Conservation (phyloP, 2,113 vertebrate genomes). For the Acanthochromis polyacanthus region DNA sequence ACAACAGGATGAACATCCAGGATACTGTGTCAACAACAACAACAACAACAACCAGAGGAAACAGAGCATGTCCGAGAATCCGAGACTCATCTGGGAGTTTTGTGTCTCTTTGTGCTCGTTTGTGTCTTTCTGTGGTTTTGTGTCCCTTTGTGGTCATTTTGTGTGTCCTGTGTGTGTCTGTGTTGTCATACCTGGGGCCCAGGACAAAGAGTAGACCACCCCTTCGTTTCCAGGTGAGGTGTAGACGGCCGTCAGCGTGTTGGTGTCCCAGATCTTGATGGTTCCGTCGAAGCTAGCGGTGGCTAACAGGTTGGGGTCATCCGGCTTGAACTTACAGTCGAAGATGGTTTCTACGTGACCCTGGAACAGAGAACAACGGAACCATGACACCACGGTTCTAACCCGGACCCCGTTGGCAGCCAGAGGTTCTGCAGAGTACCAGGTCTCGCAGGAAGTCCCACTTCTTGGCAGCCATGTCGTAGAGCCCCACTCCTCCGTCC, state of each 20-base stretch:
- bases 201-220: constrained; percentile 97
- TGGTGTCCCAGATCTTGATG: constrained; percentile 98
- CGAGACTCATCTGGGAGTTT: no score
- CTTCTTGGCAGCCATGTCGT: constrained; percentile 95
- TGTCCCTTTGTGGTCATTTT: not conserved
- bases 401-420: no score
- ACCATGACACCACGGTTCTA: no score
- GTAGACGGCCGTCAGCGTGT: constrained; percentile 93
- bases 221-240: constrained; percentile 98
- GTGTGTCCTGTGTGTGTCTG: not conserved
- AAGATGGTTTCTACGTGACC: constrained; percentile 99
- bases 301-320: constrained; percentile 95
- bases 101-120: no score
- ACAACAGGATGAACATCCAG: no score
- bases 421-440: constrained; percentile 81
- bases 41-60: no score
- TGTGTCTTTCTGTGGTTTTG: no score
- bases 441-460: constrained; percentile 98
- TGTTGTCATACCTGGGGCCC: constrained; percentile 93
- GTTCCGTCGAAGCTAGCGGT: constrained; percentile 99
- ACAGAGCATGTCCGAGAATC: no score
- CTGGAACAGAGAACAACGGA: constrained; percentile 73
- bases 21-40: no score
- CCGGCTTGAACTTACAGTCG: constrained; percentile 98
- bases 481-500: constrained; percentile 97